Base-by-base conservation (phyloP, 2,113 vertebrate genomes). In the Corythornis cristatus region DNA sequence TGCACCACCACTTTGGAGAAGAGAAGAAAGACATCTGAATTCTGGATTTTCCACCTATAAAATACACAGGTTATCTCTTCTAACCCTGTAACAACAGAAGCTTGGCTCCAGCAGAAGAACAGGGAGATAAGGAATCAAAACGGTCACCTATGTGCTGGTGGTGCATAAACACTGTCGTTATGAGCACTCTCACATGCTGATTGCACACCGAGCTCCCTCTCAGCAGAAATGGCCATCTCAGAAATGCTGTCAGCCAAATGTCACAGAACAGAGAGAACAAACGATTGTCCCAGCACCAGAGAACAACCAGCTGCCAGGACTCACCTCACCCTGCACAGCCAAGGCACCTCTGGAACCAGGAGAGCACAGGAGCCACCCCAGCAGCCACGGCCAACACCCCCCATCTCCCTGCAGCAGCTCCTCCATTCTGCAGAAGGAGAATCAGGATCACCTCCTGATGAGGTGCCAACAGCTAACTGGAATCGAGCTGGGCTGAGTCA, bases 141-240 rank as follows among this genome's bases (percentile, higher is more conserved):
- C 2, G 3, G 82, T 56, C 60, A 94, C 65, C 79, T 92, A 45
- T 42, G 40, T 4, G 14, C 68, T 33, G 81, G 86, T 35, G 29
- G 79, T n/a, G 56, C 83, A 86, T 77, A 94, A 96, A 62, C 56
- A 83, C 80, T 37, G 16, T 73, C 90, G 95, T 92, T 90, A 93
- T 84, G 86, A 95, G 68, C 58, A 40, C 68, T 80, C 89, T 40
- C 65, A 80, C 22, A 46, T 21, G 35, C 80, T 37, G 85, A 79
- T 86, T 95, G 87, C 46, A 84, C 57, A 87, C 88, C 89, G 84
- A 92, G 78, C 71, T 89, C 89, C 54, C 71, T 89, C 86, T 62
- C 48, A 65, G 56, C 67, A 90, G 70, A 94, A 88, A 94, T 56
- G 80, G 83, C 89, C 70, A 73, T 81, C 89, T 94, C 79, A 88